Base-by-base conservation (phyloP, 2,888 invertebrate genomes). In the Azorinus chamasolen region DNA sequence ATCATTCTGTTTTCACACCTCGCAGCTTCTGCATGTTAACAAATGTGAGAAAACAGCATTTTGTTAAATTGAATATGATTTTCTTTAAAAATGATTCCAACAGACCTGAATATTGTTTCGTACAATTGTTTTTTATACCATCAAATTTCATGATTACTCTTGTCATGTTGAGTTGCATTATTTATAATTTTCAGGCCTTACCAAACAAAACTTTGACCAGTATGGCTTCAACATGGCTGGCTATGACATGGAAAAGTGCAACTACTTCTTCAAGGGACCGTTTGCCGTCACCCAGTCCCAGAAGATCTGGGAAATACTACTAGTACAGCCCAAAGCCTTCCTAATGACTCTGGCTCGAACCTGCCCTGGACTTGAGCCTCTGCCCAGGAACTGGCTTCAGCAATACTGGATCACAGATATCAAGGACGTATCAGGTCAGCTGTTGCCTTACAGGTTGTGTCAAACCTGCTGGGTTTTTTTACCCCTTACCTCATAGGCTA, bases 401-500 rank as follows among this genome's bases (percentile, higher is more conserved):
- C 88, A 90, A 71, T 88, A 85, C 69, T 91, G 91, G 91, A 82
- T 87, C 27, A 78, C 83, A 8, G 82, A 76, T 25, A 83, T 86
- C 32, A 86, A 88, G 63, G 87, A 88, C 83, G 87, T 89, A 18
- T 81, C 86, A 61, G 81, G 90, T 90, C 72, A 45, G 39, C 10
- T 10, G 32, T 32, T 10, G n/a, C n/a, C n/a, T n/a, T n/a, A n/a
- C n/a, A n/a, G n/a, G n/a, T n/a, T n/a, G n/a, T n/a, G n/a, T n/a
- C n/a, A n/a, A n/a, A n/a, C n/a, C n/a, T n/a, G n/a, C n/a, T n/a
- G n/a, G n/a, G n/a, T n/a, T n/a, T n/a, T n/a, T n/a, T n/a, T n/a
- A n/a, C n/a, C n/a, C n/a, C n/a, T n/a, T n/a, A n/a, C n/a, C n/a
- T n/a, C n/a, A n/a, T n/a, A n/a, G n/a, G n/a, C n/a, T n/a, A n/a